Evolutionary conservation across 2,797 vertebrate genomes (phyloP).

Genomic region (Aeoliscus strigatus): DNA sequence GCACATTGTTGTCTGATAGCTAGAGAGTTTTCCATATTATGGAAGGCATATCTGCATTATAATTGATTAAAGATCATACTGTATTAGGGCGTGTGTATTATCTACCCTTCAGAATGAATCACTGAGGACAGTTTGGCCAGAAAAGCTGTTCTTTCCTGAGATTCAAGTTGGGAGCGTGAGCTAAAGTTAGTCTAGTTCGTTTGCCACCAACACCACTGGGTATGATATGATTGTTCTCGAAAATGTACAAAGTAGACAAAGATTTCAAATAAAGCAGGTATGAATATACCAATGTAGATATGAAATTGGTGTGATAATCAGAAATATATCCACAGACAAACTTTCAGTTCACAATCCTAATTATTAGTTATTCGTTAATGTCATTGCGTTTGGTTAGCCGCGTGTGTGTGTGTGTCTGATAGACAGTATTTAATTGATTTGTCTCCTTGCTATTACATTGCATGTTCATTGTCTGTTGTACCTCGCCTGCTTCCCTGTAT

Average conservation of each 20-base stretch:
- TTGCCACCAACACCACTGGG: not conserved
- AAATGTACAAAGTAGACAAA: not conserved
- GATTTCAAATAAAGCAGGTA: not conserved
- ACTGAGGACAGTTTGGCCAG: slow-evolving; percentile 50
- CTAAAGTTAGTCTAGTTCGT: slow-evolving; percentile 45
- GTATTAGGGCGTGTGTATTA: too few species aligned
- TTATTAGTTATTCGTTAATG: too few species aligned
- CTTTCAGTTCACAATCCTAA: slow-evolving; percentile 53
- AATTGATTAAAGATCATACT: not conserved
- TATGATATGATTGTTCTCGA: slow-evolving; percentile 11
- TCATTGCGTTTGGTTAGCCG: too few species aligned
- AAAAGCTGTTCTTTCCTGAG: slow-evolving; percentile 29
- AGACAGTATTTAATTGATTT: slow-evolving; percentile 8
- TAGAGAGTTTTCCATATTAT: too few species aligned
- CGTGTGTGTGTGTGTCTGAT: slow-evolving; percentile 11
- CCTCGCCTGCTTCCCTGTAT: slow-evolving; percentile 38
- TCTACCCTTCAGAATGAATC: slow-evolving; percentile 6
- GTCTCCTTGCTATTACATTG: slow-evolving; percentile 9
- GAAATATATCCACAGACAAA: slow-evolving; percentile 30
- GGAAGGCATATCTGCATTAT: not conserved
- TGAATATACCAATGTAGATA: not conserved
- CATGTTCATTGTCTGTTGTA: slow-evolving; percentile 29
- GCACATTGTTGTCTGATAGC: too few species aligned
- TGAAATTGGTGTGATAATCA: not conserved
- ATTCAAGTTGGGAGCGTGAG: slow-evolving; percentile 47